Evolutionary conservation across 2,797 vertebrate genomes (phyloP).

Genomic region (Poeciliopsis presidionis): DNA sequence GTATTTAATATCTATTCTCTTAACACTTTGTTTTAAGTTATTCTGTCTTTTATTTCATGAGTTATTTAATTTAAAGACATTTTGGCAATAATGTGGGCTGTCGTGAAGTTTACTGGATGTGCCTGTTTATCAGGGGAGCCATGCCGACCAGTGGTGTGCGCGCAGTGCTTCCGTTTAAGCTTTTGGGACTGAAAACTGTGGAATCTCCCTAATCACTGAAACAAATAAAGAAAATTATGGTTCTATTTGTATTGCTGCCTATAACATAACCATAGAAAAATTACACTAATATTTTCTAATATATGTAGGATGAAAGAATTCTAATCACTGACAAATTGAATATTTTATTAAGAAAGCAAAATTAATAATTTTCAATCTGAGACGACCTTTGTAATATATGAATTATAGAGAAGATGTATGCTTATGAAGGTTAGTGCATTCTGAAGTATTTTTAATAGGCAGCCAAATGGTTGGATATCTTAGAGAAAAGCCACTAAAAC

Average conservation of each 20-base stretch:
- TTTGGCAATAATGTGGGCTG: constrained; percentile 81
- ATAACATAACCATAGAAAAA: constrained; percentile 80
- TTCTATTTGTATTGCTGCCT: constrained; percentile 74
- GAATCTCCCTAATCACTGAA: constrained; percentile 80
- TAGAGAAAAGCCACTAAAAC: constrained; percentile 74
- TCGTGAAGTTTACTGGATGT: constrained; percentile 80
- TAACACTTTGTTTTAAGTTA: constrained; percentile 77
- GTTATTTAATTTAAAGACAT: constrained; percentile 82
- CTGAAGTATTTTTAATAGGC: constrained; percentile 77
- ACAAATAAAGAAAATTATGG: constrained; percentile 65
- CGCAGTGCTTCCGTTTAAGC: constrained; percentile 75
- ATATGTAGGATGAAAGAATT: constrained; percentile 85
- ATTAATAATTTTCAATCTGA: constrained; percentile 79
- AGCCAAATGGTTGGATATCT: constrained; percentile 68
- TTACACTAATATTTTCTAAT: constrained; percentile 86
- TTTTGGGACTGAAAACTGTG: constrained; percentile 75
- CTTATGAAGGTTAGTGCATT: constrained; percentile 73
- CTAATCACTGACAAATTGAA: constrained; percentile 85
- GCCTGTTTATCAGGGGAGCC: constrained; percentile 81
- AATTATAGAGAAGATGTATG: constrained; percentile 79
- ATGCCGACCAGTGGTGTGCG: constrained; percentile 60
- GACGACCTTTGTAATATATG: constrained; percentile 83
- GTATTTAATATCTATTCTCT: constrained; percentile 82
- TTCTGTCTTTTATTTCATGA: constrained; percentile 79
- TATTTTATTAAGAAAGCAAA: constrained; percentile 85